Conservation (phyloP, 2,113 vertebrate genomes). For the Lichenostomus cassidix region DNA sequence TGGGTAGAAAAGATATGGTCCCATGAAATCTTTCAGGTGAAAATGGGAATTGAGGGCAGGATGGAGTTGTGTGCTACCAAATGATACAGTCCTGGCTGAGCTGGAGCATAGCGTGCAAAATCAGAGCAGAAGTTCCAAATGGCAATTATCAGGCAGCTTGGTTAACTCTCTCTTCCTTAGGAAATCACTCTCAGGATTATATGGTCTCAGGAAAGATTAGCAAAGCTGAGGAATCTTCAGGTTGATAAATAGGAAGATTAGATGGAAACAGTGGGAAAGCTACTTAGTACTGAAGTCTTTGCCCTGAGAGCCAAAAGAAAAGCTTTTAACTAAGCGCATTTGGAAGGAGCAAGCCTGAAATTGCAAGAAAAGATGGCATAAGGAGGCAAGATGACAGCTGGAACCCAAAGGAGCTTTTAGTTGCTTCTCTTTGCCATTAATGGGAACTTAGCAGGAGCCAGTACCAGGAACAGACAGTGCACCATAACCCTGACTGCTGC, state of each 20-base stretch:
- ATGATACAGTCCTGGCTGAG: not conserved
- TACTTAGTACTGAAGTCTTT: slow-evolving; percentile 38
- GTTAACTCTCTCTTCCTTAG: slow-evolving; percentile 38
- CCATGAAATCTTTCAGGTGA: not conserved
- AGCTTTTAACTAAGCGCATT: slow-evolving; percentile 44
- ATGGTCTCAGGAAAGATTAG: slow-evolving; percentile 40
- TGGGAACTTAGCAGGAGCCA: not conserved
- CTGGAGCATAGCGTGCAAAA: slow-evolving; percentile 34
- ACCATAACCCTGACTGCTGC: not conserved
- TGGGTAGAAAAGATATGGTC: not conserved
- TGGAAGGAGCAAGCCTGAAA: slow-evolving; percentile 28
- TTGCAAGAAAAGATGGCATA: slow-evolving; percentile 24
- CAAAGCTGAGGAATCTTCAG: slow-evolving; percentile 36
- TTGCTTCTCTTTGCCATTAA: not conserved
- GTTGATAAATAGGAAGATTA: slow-evolving; percentile 65
- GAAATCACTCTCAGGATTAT: slow-evolving; percentile 47
- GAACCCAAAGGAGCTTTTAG: slow-evolving; percentile 40
- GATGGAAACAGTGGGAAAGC: slow-evolving; percentile 26
- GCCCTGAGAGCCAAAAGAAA: not conserved
- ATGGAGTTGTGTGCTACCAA: not conserved
- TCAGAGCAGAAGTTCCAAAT: slow-evolving; percentile 48
- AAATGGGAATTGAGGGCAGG: not conserved
- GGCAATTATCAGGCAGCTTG: slow-evolving; percentile 42
- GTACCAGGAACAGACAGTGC: not conserved
- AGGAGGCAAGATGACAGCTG: slow-evolving; percentile 43